Evolutionary conservation across 2,797 vertebrate species (phyloP).

Genomic region (Momotus momota): DNA sequence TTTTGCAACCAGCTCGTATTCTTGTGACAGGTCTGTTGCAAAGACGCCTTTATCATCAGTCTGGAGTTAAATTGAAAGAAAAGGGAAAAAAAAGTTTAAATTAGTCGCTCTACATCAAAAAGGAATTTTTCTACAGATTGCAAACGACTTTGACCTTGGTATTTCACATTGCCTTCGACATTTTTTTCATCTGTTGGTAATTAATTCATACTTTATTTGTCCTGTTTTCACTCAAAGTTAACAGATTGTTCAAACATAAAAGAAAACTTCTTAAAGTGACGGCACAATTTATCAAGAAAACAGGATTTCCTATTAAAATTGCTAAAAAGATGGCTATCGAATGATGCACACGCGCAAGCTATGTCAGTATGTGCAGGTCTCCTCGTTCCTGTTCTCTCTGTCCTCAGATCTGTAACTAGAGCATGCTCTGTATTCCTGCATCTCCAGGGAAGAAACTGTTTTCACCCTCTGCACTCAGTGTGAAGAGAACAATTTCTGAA

Average conservation of each 20-base stretch:
- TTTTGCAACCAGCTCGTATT: conserved; percentile 91
- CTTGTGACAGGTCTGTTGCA: conserved; percentile 91
- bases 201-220: neutral
- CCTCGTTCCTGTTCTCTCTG: neutral
- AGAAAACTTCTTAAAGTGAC: neutral
- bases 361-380: neutral
- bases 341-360: neutral
- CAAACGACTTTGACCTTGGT: neutral
- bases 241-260: neutral
- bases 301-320: neutral
- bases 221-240: neutral
- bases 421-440: neutral
- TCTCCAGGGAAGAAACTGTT: neutral
- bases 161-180: neutral
- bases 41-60: conserved; percentile 98
- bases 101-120: neutral
- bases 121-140: neutral
- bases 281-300: neutral
- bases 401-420: neutral
- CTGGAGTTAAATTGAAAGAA: conserved; percentile 74
- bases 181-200: neutral
- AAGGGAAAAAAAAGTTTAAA: neutral
- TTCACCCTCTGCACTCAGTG: too few species aligned
- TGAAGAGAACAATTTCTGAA: neutral
- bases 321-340: neutral